These are phyloP conservation scores for Globodera ellingtonae DNA, from an alignment of 1,140 invertebrate species.

Conservation along the genomic window DNA sequence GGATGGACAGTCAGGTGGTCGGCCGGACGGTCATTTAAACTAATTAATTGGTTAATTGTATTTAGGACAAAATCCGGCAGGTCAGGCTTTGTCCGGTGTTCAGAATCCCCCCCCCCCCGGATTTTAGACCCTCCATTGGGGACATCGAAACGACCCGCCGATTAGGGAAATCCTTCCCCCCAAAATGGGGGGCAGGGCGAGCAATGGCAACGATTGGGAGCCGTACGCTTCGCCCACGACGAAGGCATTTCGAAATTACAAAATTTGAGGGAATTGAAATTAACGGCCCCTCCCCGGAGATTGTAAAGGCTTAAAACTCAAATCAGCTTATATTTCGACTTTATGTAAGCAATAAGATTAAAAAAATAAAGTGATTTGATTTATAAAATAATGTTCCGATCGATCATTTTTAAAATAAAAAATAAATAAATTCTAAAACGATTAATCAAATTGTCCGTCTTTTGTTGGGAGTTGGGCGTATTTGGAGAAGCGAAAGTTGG, in stretches of 20 bases:
- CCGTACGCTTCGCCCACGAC: not conserved
- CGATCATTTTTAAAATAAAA: no score
- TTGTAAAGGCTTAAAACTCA: not conserved
- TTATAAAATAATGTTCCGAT: no score
- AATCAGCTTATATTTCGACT: not conserved
- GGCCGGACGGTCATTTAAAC: not conserved
- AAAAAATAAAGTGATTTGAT: no score
- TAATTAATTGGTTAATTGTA: not conserved
- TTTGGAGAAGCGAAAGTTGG: conserved; percentile 6
- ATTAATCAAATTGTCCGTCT: not conserved
- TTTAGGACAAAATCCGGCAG: conserved; percentile 16
- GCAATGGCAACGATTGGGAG: not conserved
- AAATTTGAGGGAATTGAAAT: not conserved
- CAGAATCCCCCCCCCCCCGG: not conserved
- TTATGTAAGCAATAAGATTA: no score
- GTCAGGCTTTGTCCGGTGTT: not conserved
- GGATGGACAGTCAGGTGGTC: conserved; percentile 22
- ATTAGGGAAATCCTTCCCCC: not conserved
- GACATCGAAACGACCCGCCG: not conserved
- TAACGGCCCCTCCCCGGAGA: not conserved
- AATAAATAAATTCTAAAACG: no score
- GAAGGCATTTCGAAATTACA: conserved; percentile 18
- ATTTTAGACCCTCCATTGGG: conserved; percentile 24
- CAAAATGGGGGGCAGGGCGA: not conserved
- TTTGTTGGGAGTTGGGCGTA: not conserved